A percentile compares a stretch with the other conserved stretches of the same genome.
phyloP scores from a whole-genome alignment of 1,140 invertebrate species.

The Brachionus manjavacas region DNA sequence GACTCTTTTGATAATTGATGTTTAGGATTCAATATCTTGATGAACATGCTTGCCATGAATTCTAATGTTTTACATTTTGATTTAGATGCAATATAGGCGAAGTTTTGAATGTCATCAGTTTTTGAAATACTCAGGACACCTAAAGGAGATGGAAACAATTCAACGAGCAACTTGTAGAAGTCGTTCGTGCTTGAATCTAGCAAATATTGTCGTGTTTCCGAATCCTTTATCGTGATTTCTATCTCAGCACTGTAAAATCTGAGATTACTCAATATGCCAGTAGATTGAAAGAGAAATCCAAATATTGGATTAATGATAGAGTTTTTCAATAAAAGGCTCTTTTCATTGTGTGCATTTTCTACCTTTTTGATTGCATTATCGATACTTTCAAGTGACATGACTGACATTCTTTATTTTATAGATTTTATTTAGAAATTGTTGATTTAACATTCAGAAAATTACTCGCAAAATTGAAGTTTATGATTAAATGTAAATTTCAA shows the following conservation, averaged over 20 bases:
- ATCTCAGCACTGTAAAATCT: constrained; percentile 17
- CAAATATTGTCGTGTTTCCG: background rate
- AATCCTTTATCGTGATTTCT: background rate
- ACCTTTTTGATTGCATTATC: background rate
- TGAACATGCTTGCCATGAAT: background rate
- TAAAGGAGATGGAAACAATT: constrained; percentile 4
- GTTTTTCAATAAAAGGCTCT: background rate
- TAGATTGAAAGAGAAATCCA: constrained; percentile 38
- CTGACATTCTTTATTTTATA: background rate
- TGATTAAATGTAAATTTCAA: too few relatives aligned
- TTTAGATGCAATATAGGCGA: background rate
- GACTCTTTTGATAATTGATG: background rate
- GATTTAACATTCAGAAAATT: too few relatives aligned
- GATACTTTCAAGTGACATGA: background rate
- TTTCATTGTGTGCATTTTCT: background rate
- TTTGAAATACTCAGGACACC: background rate
- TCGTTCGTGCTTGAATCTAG: constrained; percentile 1
- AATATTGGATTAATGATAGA: constrained; percentile 34
- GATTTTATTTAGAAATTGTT: too few relatives aligned
- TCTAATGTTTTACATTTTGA: background rate
- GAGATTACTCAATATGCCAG: constrained; percentile 20
- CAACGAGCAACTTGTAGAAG: constrained; percentile 6
- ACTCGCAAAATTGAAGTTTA: too few relatives aligned
- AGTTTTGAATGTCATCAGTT: background rate
- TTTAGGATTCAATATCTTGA: background rate